Evolutionary conservation across 2,113 vertebrate species (phyloP), one percentile per base, ranked within the genome.

Genomic region (Nycticryphes semicollaris): DNA sequence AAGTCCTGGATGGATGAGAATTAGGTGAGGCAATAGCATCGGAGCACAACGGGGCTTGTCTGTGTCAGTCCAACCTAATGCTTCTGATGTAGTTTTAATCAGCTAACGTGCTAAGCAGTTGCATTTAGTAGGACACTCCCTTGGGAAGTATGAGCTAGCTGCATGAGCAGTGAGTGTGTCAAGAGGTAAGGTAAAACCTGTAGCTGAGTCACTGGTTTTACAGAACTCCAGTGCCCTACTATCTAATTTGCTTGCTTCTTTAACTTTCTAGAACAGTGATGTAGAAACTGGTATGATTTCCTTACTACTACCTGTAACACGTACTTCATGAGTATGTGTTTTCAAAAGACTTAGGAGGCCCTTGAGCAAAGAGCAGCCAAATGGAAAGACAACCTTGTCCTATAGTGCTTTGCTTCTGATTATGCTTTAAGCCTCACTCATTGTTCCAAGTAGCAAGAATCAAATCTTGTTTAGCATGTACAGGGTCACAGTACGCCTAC

Each of bases 41-140:
- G 19, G 24, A 27, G 10, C 35, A 23, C 0, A 0, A 27, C 31
- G 39, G 11, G 16, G 30, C 41, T 72, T 76, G 56, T 47, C n/a
- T 75, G 28, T 54, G 68, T 30, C 50, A 43, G 17, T 12, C 39
- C 24, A 19, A 20, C 27, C 8, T 66, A 13, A 39, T 5, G 20
- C 48, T 81, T 75, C 20, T 30, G 41, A 1, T 25, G 45, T 19
- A 20, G 23, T 43, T 89, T 43, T 37, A 50, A 59, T 30, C 54
- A 80, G 39, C 14, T 31, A 11, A n/a, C 41, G 64, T 54, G 50
- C 31, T 48, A 12, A n/a, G 51, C 22, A 41, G 27, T 19, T 59
- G 39, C 27, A 21, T 50, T 84, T 45, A 47, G 41, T 14, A 45
- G n/a, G 47, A 21, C 14, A 8, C 19, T 76, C 37, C 17, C 31